Evolutionary conservation across 2,888 invertebrate genomes (phyloP).

Genomic region (Alloplasta piceator): DNA sequence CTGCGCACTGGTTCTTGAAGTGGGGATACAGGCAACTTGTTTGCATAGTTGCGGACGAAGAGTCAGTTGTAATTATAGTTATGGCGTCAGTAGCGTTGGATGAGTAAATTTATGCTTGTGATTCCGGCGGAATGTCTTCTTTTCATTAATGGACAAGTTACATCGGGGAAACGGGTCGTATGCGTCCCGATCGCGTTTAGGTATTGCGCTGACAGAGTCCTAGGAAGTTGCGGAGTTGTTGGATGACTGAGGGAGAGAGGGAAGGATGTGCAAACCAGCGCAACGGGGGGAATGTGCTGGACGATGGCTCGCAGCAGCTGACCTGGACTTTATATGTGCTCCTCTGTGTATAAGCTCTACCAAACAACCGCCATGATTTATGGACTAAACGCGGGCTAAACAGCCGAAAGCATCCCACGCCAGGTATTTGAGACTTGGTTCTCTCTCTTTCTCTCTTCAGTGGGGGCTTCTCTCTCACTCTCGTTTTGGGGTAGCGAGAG

Average conservation of each 20-base stretch:
- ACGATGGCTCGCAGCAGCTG: constrained; percentile 72
- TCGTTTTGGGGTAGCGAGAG: constrained; percentile 6
- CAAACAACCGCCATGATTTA: constrained; percentile 78
- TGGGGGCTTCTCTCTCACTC: constrained; percentile 64
- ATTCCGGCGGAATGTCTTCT: constrained; percentile 13
- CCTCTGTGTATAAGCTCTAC: constrained; percentile 34
- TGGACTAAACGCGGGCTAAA: constrained; percentile 74
- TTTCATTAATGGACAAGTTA: background rate
- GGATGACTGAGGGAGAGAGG: constrained; percentile 47
- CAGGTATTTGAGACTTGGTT: constrained; percentile 75
- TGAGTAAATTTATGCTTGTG: constrained; percentile 46
- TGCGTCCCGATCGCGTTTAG: background rate
- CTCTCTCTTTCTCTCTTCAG: constrained; percentile 65
- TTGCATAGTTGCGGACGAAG: background rate
- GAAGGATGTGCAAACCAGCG: constrained; percentile 66
- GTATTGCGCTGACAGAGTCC: constrained; percentile 20
- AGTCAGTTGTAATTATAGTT: constrained; percentile 59
- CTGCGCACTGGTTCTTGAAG: constrained; percentile 74
- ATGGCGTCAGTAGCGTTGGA: constrained; percentile 41
- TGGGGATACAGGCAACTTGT: constrained; percentile 43
- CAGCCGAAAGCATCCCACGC: constrained; percentile 73
- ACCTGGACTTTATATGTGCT: constrained; percentile 65
- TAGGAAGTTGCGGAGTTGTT: constrained; percentile 52
- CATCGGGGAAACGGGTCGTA: constrained; percentile 1
- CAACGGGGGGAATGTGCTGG: constrained; percentile 68